phyloP scores from a whole-genome alignment of 2,797 vertebrate species.

The Spinus pinus region DNA sequence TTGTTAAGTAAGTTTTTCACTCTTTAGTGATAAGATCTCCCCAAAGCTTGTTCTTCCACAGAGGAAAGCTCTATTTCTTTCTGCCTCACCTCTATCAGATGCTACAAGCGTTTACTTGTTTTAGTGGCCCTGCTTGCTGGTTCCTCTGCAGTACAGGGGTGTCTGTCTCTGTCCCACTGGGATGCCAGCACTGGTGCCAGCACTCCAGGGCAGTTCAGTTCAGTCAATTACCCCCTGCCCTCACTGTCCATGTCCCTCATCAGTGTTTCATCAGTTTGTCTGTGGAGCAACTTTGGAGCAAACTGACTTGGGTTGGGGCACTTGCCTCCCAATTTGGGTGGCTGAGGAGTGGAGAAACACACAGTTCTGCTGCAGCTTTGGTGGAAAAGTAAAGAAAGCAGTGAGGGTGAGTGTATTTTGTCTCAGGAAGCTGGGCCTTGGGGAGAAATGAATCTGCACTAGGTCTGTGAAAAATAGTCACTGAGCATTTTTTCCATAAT shows the following conservation, averaged over 20 bases:
- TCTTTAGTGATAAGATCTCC: not conserved
- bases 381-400: not conserved
- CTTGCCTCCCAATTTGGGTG: not conserved
- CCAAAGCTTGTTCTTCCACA: not conserved
- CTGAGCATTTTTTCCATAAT: not conserved
- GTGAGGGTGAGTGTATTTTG: not conserved
- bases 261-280: not conserved
- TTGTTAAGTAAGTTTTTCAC: not conserved
- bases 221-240: rapidly evolving
- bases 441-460: not conserved
- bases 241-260: rapidly evolving
- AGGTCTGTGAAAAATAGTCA: not conserved
- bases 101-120: not conserved
- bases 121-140: not conserved
- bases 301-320: not conserved
- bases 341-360: not conserved
- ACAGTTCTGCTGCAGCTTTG: not conserved
- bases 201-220: not conserved
- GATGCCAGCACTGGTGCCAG: not conserved
- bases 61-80: not conserved
- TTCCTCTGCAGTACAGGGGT: not conserved
- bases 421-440: not conserved
- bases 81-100: not conserved
- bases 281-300: not conserved
- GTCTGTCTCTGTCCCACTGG: not conserved